Conservation (phyloP, 2,797 vertebrate genomes). For the Enteromius treurensis region DNA sequence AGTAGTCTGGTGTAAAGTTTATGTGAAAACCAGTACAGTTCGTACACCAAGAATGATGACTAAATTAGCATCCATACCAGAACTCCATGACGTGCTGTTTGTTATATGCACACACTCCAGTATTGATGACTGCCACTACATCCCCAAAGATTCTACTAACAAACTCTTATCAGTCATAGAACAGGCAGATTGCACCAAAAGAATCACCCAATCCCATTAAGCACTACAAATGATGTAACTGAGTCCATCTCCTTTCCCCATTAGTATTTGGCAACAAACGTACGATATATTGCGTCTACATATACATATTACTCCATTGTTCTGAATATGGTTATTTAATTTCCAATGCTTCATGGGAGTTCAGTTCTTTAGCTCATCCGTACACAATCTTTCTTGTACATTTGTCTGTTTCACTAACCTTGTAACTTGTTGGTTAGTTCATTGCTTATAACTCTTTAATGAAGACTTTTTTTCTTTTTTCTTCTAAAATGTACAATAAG, state of each 20-base stretch:
- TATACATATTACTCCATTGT: neutral
- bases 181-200: neutral
- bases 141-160: neutral
- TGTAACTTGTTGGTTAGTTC: neutral
- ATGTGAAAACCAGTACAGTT: neutral
- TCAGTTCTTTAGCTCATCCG: neutral
- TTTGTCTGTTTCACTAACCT: neutral
- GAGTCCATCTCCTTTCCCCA: neutral
- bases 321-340: neutral
- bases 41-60: neutral
- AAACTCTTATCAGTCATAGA: neutral
- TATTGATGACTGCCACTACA: neutral
- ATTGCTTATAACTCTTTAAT: neutral
- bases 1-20: neutral
- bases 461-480: neutral
- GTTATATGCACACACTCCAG: neutral
- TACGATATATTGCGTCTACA: neutral
- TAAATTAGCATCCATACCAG: neutral
- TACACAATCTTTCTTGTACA: neutral
- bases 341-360: neutral
- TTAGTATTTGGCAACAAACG: neutral
- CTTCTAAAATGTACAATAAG: neutral
- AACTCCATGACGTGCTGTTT: neutral
- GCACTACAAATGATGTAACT: neutral
- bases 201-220: neutral